Evolutionary conservation across 37 sponge, comb jelly and placozoan species (phyloP), one percentile per base, ranked within the genome.

Genomic region (Theonella swinhoei): DNA sequence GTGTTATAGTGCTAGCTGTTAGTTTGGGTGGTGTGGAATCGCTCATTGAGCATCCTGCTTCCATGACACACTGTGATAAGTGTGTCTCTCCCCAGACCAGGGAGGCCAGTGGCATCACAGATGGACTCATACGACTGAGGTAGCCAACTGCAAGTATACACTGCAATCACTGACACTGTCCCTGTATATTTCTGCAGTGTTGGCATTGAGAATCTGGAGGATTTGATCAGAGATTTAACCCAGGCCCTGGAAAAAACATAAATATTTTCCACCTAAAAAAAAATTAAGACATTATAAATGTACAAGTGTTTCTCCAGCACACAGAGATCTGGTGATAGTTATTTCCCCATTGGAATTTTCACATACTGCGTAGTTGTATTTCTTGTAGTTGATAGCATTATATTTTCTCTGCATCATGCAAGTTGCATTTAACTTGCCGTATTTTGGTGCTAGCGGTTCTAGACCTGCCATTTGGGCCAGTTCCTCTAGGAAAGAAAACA

Each of bases 11-110:
- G 4, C 43, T 84, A 9, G 90, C 95, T 11, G 95, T 88, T 63
- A 87, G 89, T 47, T 66, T 95, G 22, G 95, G 95, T 28, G 92
- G 91, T 39, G 67, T 81, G 4, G 95, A 92, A 62, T 70, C 74
- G 0, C 71, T 92, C 77, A 36, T 88, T 1, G 83, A 88, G 20
- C 77, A 83, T 32, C 88, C 93, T 36, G 85, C 93, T 67, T 73
- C 77, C 72, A 88, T 88, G 83, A 88, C 93, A 0, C 88, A 92
- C 64, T 19, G 31, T 35, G 76, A 72, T 24, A 8, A 1, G 1
- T 47, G 3, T 62, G 83, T 92, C 11, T n/a, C 80, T 58, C 29
- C 61, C 1, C 81, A 88, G 41, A 61, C 3, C 30, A 83, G 60
- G 62, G 64, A 54, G 40, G 26, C 33, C 2, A 60, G 34, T 24